phyloP scores from a whole-genome alignment of 2,113 vertebrate species.

The Fulica atra region DNA sequence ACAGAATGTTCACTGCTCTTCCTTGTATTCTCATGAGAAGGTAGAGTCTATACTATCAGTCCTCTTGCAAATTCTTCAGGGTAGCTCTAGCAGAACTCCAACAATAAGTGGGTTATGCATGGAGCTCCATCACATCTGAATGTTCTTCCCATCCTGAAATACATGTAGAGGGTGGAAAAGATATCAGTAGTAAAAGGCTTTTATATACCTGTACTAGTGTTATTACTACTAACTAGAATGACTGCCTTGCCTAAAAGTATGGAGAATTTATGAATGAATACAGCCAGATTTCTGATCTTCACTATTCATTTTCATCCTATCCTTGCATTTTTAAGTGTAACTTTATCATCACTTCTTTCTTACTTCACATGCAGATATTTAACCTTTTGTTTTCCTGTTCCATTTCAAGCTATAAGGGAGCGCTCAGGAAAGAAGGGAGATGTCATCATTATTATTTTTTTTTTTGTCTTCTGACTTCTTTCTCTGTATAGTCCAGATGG shows the following conservation, averaged over 20 bases:
- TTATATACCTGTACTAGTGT: background rate
- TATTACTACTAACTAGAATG: accelerated
- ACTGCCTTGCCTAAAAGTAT: background rate
- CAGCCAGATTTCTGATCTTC: background rate
- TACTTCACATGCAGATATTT: background rate
- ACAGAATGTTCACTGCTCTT: background rate
- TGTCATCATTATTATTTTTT: background rate
- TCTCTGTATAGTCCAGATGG: background rate
- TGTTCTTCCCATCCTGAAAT: background rate
- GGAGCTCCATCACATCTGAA: background rate
- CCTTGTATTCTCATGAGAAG: background rate
- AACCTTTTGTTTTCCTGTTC: accelerated
- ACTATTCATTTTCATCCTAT: background rate
- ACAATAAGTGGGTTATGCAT: background rate
- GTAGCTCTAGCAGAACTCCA: background rate
- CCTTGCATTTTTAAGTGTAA: background rate
- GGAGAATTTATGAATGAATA: background rate
- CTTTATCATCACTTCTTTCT: background rate
- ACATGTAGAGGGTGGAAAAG: background rate
- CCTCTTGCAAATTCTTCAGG: background rate
- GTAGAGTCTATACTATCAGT: background rate
- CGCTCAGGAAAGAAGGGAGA: background rate
- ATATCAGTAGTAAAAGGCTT: background rate
- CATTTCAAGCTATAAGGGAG: background rate
- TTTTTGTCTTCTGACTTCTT: background rate